Base-by-base conservation (phyloP, 2,113 vertebrate species). In the Hypomesus transpacificus region DNA sequence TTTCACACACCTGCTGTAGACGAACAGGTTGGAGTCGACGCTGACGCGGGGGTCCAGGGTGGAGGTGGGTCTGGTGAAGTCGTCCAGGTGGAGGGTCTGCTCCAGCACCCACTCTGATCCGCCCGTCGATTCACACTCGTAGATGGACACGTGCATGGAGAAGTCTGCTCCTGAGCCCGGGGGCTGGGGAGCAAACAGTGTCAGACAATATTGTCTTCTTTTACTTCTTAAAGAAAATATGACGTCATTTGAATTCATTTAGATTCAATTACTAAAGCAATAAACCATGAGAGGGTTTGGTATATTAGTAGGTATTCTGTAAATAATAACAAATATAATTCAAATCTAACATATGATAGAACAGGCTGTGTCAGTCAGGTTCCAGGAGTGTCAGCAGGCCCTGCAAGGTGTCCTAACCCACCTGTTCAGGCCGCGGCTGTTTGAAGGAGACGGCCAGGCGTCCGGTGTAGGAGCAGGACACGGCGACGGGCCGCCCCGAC, bases 21-120 rank as follows among this genome's bases (percentile, higher is more conserved):
- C 96, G 92, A 99, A 97, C 73, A 99, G 90, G 89, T 99, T 98
- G 75, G 96, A 98, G 82, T 99, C 97, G 53, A 99, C 95, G 3
- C 96, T 98, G 82, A 98, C 87, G 80, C 95, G 90, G 17, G 97
- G 93, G 82, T 98, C 95, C 75, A 99, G 92, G 20, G 95, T 93
- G 17, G 89, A 94, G 21, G 92, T 91, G 22, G 95, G 94, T 79
- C 91, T 94, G 75, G 93, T 89, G 31, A 98, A 93, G 83, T 98
- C 97, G 58, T 98, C 96, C 77, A 99, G 91, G 79, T 96, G 95
- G 81, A 99, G 91, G 0, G 96, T 99, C 90, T 99, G 96, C 82
- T 99, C 97, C 82, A 98, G 89, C 83, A 95, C 96, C 97, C 97
- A 99, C 84, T 98, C 96, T 1, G 97, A 99, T 52, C 97, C 97